phyloP scores from a whole-genome alignment of 2,797 vertebrate species.

The Malurus leucopterus region DNA sequence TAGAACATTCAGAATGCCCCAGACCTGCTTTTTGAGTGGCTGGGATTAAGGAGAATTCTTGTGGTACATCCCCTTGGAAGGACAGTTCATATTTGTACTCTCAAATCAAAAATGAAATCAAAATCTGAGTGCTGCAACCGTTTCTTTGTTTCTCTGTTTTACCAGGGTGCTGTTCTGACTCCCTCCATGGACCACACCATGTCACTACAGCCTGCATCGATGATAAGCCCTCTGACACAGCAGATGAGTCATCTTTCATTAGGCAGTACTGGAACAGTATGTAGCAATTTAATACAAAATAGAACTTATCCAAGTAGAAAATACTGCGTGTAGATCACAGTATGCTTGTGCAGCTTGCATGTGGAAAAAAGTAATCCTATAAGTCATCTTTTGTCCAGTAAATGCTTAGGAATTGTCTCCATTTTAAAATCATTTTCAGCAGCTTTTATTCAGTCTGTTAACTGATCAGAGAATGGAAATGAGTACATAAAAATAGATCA shows the following conservation, averaged over 20 bases:
- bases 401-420: not conserved
- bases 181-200: slow-evolving; percentile 97
- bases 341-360: not conserved
- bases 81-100: not conserved
- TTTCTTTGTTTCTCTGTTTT: slow-evolving; percentile 35
- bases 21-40: not conserved
- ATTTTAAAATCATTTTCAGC: not conserved
- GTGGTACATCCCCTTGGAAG: not conserved
- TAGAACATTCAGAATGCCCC: not conserved
- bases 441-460: not conserved
- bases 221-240: slow-evolving; percentile 92
- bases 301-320: not conserved
- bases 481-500: not conserved
- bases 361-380: not conserved
- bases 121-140: not conserved
- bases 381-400: not conserved
- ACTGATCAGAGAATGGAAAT: not conserved
- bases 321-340: not conserved
- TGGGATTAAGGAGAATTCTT: not conserved
- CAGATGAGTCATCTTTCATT: slow-evolving; percentile 97
- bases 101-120: not conserved
- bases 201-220: slow-evolving; percentile 93
- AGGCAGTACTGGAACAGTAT: slow-evolving; percentile 91
- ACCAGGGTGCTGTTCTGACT: slow-evolving; percentile 92
- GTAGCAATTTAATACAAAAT: slow-evolving; percentile 61